phyloP scores from a whole-genome alignment of 2,888 invertebrate species.

The Diaprepes abbreviatus region DNA sequence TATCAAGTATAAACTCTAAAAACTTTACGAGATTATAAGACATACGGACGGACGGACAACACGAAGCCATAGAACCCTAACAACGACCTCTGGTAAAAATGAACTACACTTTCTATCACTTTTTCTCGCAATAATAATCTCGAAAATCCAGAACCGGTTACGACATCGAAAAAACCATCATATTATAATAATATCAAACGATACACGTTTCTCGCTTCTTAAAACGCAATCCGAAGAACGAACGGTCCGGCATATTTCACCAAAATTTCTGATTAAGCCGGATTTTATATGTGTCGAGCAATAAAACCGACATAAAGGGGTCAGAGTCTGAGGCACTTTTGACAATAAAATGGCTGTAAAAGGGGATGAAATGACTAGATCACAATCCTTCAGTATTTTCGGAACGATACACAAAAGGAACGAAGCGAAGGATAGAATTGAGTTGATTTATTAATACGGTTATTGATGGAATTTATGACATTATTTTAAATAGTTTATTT shows the following conservation, averaged over 20 bases:
- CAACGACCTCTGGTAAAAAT: no score
- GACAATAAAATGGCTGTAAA: constrained; percentile 25
- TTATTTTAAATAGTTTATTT: no score
- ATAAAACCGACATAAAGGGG: constrained; percentile 22
- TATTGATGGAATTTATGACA: no score
- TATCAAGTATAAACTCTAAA: no score
- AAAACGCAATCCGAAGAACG: constrained; percentile 6
- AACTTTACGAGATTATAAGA: no score
- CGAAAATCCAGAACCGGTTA: background rate
- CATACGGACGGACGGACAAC: no score
- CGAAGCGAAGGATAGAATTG: no score
- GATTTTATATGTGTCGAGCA: constrained; percentile 23
- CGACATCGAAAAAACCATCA: background rate
- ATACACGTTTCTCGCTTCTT: background rate
- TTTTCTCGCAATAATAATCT: background rate
- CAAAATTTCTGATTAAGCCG: constrained; percentile 19
- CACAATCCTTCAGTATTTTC: constrained; percentile 3
- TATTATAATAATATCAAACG: background rate
- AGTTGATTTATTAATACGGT: no score
- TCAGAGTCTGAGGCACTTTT: constrained; percentile 5
- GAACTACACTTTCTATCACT: no score
- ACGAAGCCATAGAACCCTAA: no score
- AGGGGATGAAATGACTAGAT: constrained; percentile 13
- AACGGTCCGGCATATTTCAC: constrained; percentile 4
- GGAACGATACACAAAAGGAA: background rate